phyloP scores from a whole-genome alignment of 1,140 invertebrate genomes.

The Fragariocoptes setiger region DNA sequence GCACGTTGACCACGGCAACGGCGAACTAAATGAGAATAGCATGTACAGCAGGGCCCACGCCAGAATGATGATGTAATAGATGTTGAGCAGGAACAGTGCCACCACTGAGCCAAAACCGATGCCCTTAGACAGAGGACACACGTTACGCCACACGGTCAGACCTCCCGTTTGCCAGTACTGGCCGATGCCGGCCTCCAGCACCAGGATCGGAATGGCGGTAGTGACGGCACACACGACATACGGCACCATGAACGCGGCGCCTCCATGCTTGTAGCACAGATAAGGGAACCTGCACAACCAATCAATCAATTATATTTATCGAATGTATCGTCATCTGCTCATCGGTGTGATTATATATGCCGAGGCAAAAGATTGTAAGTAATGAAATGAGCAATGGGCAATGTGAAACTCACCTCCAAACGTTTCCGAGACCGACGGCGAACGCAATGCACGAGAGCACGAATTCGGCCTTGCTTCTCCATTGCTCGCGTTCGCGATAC shows the following conservation, averaged over 20 bases:
- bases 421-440: constrained; percentile 13
- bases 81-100: constrained; percentile 24
- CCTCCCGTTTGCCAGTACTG: constrained; percentile 41
- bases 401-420: constrained; percentile 8
- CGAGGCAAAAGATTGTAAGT: too few species aligned
- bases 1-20: constrained; percentile 12
- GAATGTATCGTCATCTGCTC: too few species aligned
- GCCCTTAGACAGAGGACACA: constrained; percentile 43
- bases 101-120: constrained; percentile 15
- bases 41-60: constrained; percentile 24
- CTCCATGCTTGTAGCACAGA: constrained; percentile 38
- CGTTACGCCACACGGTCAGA: constrained; percentile 34
- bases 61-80: constrained; percentile 26
- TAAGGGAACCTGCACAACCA: constrained; percentile 34
- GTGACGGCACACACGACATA: constrained; percentile 27
- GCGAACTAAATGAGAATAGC: constrained; percentile 15
- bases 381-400: too few species aligned
- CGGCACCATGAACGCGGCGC: constrained; percentile 36
- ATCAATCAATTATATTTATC: too few species aligned
- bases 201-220: constrained; percentile 34
- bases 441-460: constrained; percentile 15
- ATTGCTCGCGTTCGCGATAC: constrained; percentile 11
- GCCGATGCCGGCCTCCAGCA: constrained; percentile 39
- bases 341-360: too few species aligned
- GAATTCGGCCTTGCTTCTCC: constrained; percentile 15